Conservation (phyloP, 1,140 invertebrate genomes). For the Argopecten irradians region DNA sequence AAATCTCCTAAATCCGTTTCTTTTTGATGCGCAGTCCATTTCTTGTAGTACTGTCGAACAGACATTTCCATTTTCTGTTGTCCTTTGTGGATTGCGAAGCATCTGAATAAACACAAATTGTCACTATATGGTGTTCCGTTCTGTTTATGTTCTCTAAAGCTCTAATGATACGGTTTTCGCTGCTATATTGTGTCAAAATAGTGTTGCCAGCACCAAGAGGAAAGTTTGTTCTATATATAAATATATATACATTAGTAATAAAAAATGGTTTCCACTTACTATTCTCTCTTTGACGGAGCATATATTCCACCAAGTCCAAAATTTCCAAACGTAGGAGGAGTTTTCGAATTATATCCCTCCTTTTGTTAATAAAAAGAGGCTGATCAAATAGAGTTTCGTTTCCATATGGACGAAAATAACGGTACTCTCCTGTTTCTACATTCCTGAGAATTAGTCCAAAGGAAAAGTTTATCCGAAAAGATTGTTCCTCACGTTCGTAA, state of each 20-base stretch:
- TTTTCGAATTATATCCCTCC: conserved; percentile 1
- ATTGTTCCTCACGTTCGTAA: conserved; percentile 31
- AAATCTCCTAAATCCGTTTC: neutral
- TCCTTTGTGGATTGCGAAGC: conserved; percentile 19
- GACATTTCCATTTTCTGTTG: conserved; percentile 20
- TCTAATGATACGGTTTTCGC: neutral
- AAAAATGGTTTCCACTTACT: conserved; percentile 39
- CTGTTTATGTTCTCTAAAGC: neutral
- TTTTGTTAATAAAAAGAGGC: conserved; percentile 33
- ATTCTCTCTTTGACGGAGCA: conserved; percentile 33
- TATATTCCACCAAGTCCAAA: conserved; percentile 24
- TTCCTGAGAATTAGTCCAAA: conserved; percentile 31
- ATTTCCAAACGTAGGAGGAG: neutral
- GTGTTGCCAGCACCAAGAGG: neutral
- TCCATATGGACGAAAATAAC: conserved; percentile 26
- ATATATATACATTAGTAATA: conserved; percentile 34
- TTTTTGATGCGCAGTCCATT: conserved; percentile 31
- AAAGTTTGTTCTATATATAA: conserved; percentile 30
- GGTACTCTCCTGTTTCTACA: conserved; percentile 43
- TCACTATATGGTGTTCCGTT: neutral
- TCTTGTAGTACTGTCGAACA: neutral
- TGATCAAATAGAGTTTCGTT: conserved; percentile 35
- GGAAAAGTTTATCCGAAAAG: conserved; percentile 36
- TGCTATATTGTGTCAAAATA: conserved; percentile 39
- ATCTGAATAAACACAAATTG: conserved; percentile 38